Percentiles rank a stretch among this genome's conserved stretches.
These are phyloP conservation scores for Polyommatus iphigenia DNA, from an alignment of 2,888 invertebrate genomes.

Conservation along the genomic window DNA sequence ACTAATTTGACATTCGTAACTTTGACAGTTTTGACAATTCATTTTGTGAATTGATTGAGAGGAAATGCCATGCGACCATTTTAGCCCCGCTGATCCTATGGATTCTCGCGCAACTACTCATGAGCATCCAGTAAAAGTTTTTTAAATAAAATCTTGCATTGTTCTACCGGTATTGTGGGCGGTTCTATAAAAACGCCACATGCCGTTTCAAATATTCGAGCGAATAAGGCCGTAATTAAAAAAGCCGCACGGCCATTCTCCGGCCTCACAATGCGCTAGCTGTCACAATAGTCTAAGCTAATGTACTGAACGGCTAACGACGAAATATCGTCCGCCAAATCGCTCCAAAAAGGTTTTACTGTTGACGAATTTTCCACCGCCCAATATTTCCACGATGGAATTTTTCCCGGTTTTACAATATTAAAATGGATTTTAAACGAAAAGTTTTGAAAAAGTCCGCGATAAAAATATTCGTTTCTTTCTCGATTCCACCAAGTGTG, in stretches of 20 bases:
- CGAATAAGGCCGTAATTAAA: slow-evolving; percentile 19
- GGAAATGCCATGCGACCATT: too few species aligned
- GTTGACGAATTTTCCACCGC: not conserved
- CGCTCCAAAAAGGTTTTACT: slow-evolving; percentile 24
- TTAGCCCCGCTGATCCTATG: too few species aligned
- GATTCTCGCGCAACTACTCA: not conserved
- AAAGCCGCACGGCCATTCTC: slow-evolving; percentile 27
- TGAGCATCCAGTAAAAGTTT: not conserved
- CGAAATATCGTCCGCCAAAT: slow-evolving; percentile 18
- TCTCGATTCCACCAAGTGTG: not conserved
- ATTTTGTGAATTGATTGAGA: too few species aligned
- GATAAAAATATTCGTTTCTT: not conserved
- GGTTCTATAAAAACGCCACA: slow-evolving; percentile 2
- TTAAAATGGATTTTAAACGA: slow-evolving; percentile 12
- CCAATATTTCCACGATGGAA: slow-evolving; percentile 4
- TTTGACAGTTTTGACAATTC: too few species aligned
- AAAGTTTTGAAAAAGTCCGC: not conserved
- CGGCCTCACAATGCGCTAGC: slow-evolving; percentile 2
- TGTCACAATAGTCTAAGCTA: slow-evolving; percentile 19
- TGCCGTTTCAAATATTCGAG: not conserved
- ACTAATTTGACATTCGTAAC: too few species aligned
- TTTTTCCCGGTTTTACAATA: slow-evolving; percentile 10
- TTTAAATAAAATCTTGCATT: not conserved
- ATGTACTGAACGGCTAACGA: slow-evolving; percentile 21
- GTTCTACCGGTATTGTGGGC: not conserved